These are phyloP conservation scores for Monomorium pharaonis DNA, from an alignment of 1,140 invertebrate species.

Conservation along the genomic window DNA sequence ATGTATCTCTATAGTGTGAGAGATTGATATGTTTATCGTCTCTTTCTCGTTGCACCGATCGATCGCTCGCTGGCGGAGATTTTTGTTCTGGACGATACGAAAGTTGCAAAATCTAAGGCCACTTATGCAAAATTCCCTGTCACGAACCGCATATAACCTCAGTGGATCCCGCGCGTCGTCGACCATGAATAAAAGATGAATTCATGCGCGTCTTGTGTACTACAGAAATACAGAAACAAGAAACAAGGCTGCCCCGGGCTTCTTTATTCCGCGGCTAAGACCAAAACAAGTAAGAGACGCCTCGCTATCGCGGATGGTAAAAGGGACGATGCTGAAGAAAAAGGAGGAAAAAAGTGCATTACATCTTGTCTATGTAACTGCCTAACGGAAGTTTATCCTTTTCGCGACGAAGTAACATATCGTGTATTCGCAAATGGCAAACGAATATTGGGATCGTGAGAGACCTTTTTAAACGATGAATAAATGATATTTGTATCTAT, in stretches of 20 bases:
- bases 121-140: constrained; percentile 71
- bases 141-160: constrained; percentile 59
- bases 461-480: neutral
- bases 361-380: constrained; percentile 36
- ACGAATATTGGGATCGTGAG: neutral
- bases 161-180: constrained; percentile 4
- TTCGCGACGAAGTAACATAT: neutral
- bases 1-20: neutral
- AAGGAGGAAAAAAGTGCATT: neutral
- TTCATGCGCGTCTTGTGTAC: constrained; percentile 74
- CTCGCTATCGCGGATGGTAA: neutral
- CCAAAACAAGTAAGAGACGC: constrained; percentile 41
- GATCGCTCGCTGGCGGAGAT: constrained; percentile 7
- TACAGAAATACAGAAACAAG: constrained; percentile 54
- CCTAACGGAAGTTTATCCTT: constrained; percentile 23
- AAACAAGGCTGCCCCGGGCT: constrained; percentile 58
- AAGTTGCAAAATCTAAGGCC: constrained; percentile 59
- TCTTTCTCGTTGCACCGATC: neutral
- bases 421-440: neutral
- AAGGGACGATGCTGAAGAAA: neutral
- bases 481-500: neutral
- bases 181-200: constrained; percentile 81
- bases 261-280: constrained; percentile 6
- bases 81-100: constrained; percentile 57
- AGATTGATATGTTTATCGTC: constrained; percentile 25